Evolutionary conservation across 2,888 invertebrate species (phyloP), one percentile per base, ranked within the genome.

Genomic region (Sympetrum striolatum): DNA sequence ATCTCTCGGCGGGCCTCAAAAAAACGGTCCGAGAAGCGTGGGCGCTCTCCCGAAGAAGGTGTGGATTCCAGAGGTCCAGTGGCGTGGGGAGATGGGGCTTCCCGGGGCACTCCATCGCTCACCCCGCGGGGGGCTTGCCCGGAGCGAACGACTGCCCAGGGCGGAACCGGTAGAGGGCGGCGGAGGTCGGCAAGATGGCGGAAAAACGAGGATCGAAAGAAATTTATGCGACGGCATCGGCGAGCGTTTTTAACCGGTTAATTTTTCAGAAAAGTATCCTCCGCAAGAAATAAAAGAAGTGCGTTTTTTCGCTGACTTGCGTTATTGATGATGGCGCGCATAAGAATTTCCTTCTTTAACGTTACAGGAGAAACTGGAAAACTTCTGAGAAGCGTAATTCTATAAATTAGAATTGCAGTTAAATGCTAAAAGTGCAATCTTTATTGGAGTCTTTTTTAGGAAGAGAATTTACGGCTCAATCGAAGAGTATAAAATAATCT

Each of bases 51-150:
- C 37, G 3, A 22, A 6, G 39, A 39, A 80, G 39, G 80, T 80
- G 80, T 80, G 80, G 37, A 39, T 39, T 37, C 39, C 39, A 80
- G 37, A 39, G n/a, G 39, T 53, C 25, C 48, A n/a, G 48, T 48
- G 44, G 48, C 25, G 48, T 48, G 8, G 25, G 44, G 25, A 48
- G 48, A n/a, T 44, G 14, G 37, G 37, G 64, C 64, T 86, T 86
- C 60, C 86, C 60, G 86, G 86, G 58, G 82, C 82, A 64, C 86
- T n/a, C 86, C 64, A 86, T 86, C 60, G 60, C 60, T 86, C 86
- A 86, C 86, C 86, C 86, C 86, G 86, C 86, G 86, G 86, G 86
- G 86, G 86, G 86, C 86, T 86, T 60, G 64, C 86, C 86, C 60
- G 64, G 86, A 82, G 82, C 22, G 86, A 80, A 35, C 60, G 86